Evolutionary conservation across 2,113 vertebrate genomes (phyloP).

Genomic region (Indicator indicator): DNA sequence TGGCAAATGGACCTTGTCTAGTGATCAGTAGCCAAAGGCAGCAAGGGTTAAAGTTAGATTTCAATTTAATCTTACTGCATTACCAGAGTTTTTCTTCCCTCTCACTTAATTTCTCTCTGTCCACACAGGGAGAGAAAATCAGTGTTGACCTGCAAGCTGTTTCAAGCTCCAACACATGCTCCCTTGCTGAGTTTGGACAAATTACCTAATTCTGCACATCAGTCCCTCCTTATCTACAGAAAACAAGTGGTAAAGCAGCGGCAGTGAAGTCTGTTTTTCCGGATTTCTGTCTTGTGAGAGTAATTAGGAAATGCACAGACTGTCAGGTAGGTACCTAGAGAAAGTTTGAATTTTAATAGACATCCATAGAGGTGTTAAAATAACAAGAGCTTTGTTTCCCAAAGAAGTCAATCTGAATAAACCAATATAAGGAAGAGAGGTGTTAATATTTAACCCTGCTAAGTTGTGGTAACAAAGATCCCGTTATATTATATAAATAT

Average conservation of each 20-base stretch:
- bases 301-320: background rate
- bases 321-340: background rate
- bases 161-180: background rate
- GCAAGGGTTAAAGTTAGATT: background rate
- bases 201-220: background rate
- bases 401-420: background rate
- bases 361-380: background rate
- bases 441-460: background rate
- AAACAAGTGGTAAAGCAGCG: background rate
- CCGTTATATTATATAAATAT: background rate
- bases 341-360: background rate
- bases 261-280: background rate
- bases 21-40: background rate
- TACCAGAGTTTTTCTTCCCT: background rate
- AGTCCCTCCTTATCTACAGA: background rate
- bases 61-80: background rate
- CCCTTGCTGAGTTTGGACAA: background rate
- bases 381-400: background rate
- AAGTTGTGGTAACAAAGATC: background rate
- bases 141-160: conserved; percentile 14
- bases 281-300: background rate
- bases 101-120: background rate
- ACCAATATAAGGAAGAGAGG: background rate
- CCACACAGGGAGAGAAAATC: background rate
- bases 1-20: background rate